Percentiles rank a stretch among this genome's conserved stretches.
Evolutionary conservation across 1,140 invertebrate species (phyloP).

Genomic region (Pogonus chalceus): DNA sequence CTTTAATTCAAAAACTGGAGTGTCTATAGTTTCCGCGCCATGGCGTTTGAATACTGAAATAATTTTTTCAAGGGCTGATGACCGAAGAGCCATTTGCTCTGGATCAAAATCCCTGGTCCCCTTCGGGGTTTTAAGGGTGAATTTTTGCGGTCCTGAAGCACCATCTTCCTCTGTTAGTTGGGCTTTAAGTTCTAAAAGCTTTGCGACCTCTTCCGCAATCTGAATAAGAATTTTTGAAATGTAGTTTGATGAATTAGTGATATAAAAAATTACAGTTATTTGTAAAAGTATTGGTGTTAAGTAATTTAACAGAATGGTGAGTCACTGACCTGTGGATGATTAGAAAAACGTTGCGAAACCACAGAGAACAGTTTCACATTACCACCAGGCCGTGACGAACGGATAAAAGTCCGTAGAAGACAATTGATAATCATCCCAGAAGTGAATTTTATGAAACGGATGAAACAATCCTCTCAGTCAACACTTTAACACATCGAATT

Average conservation of each 20-base stretch:
- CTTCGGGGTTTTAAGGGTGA: conserved; percentile 85
- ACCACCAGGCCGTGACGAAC: conserved; percentile 22
- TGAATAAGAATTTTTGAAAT: conserved; percentile 32
- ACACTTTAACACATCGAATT: background rate
- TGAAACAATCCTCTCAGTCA: conserved; percentile 23
- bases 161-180: conserved; percentile 49
- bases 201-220: conserved; percentile 72
- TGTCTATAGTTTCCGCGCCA: conserved; percentile 98
- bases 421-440: background rate
- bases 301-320: background rate
- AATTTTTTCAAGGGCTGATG: conserved; percentile 84
- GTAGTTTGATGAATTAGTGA: background rate
- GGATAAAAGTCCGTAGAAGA: conserved; percentile 16
- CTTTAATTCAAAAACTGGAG: conserved; percentile 97
- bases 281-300: background rate
- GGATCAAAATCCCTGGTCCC: conserved; percentile 94
- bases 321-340: conserved; percentile 31
- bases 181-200: conserved; percentile 69
- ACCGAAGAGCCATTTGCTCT: conserved; percentile 85
- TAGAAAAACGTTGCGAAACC: conserved; percentile 15
- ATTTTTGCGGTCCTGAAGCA: conserved; percentile 51
- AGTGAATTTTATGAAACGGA: conserved; percentile 2
- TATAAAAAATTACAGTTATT: background rate
- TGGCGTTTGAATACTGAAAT: conserved; percentile 88
- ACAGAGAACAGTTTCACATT: conserved; percentile 17